Evolutionary conservation across 2,888 invertebrate species (phyloP).

Genomic region (Dromius quadrimaculatus): DNA sequence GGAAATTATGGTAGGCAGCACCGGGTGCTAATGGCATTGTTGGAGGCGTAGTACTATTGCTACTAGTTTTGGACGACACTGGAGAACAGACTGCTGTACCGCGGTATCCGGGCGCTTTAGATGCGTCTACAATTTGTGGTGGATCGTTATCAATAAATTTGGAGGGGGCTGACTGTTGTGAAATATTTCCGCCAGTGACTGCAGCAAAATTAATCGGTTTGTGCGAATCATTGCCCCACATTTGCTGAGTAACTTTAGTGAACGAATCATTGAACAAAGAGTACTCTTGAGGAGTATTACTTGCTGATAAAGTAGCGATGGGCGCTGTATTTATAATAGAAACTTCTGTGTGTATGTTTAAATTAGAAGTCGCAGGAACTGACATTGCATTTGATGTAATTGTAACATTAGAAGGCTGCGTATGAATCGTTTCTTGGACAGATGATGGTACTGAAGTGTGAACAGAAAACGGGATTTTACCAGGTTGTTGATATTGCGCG

Average conservation of each 20-base stretch:
- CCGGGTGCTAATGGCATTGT: slow-evolving; percentile 60
- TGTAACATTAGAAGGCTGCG: slow-evolving; percentile 54
- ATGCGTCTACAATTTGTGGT: slow-evolving; percentile 80
- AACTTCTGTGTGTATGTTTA: slow-evolving; percentile 59
- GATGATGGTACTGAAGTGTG: slow-evolving; percentile 63
- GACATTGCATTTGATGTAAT: slow-evolving; percentile 60
- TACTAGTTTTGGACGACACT: slow-evolving; percentile 74
- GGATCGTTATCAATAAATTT: slow-evolving; percentile 71
- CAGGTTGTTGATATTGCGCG: slow-evolving; percentile 47
- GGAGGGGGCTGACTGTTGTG: slow-evolving; percentile 61
- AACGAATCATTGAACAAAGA: slow-evolving; percentile 87
- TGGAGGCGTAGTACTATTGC: slow-evolving; percentile 70
- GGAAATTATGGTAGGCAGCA: slow-evolving; percentile 57
- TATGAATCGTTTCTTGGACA: slow-evolving; percentile 54
- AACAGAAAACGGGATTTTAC: slow-evolving; percentile 44
- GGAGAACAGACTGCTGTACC: slow-evolving; percentile 84
- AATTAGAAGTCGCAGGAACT: slow-evolving; percentile 56
- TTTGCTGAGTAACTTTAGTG: slow-evolving; percentile 74
- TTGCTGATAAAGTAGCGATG: slow-evolving; percentile 57
- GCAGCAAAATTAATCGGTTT: slow-evolving; percentile 80
- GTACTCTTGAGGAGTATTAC: slow-evolving; percentile 78
- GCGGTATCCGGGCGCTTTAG: slow-evolving; percentile 92
- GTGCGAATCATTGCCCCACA: slow-evolving; percentile 72
- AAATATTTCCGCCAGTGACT: slow-evolving; percentile 72
- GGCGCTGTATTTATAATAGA: slow-evolving; percentile 54